phyloP scores from a whole-genome alignment of 2,888 invertebrate species.

The Cecidostiba fungosa region DNA sequence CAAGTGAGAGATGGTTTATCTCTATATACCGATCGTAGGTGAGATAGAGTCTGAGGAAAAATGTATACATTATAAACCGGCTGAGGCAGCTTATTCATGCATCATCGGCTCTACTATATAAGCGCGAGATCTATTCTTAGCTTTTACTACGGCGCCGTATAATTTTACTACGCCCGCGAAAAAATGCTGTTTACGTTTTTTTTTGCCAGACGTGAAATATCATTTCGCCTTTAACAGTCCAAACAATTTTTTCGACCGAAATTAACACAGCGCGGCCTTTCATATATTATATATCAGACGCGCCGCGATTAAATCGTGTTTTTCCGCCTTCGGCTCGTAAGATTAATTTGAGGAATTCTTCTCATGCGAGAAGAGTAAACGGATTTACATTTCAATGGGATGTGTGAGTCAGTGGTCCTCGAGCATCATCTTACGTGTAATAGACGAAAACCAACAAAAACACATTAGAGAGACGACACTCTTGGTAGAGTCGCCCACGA shows the following conservation, averaged over 20 bases:
- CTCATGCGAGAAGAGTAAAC: background rate
- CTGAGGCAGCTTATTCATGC: background rate
- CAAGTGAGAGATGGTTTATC: background rate
- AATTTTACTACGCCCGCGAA: background rate
- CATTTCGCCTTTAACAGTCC: background rate
- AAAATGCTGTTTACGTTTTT: conserved; percentile 9
- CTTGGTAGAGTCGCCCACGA: background rate
- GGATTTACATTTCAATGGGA: background rate
- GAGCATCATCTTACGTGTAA: background rate
- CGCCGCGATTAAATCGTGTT: background rate
- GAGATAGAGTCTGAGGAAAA: background rate
- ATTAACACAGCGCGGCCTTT: background rate
- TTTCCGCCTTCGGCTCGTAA: background rate
- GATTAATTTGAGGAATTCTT: background rate
- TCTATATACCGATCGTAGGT: background rate
- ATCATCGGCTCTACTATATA: background rate
- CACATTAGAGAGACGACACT: too few relatives aligned
- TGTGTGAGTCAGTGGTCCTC: background rate
- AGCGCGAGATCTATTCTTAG: conserved; percentile 3
- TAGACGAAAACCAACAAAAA: background rate
- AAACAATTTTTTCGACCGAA: background rate
- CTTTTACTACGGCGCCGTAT: conserved; percentile 9
- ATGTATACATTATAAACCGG: conserved; percentile 14
- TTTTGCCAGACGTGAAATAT: background rate
- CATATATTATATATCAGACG: background rate